Conservation (phyloP, 2,113 vertebrate genomes). For the Tringa solitaria region DNA sequence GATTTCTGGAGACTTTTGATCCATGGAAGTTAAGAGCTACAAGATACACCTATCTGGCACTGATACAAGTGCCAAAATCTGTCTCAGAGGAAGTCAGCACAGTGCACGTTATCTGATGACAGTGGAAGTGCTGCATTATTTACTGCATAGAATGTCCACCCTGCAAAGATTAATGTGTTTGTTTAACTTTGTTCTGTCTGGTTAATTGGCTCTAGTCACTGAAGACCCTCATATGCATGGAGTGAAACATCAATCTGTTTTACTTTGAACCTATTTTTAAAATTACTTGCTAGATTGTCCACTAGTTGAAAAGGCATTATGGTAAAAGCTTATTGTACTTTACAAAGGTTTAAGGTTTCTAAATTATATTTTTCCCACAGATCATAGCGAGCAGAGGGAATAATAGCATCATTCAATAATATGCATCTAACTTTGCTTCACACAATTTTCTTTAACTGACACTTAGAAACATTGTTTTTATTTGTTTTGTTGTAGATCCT, state of each 20-base stretch:
- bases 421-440: conserved; percentile 2
- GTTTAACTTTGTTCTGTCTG: conserved; percentile 29
- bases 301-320: not conserved
- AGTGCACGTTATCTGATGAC: not conserved
- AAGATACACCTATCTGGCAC: not conserved
- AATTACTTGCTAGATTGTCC: not conserved
- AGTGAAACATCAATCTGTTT: not conserved
- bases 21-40: not conserved
- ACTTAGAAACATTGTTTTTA: conserved; percentile 36
- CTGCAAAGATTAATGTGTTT: conserved; percentile 18
- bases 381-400: not conserved
- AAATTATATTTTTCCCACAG: not conserved
- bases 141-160: not conserved
- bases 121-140: not conserved
- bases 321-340: not conserved
- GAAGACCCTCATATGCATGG: not conserved
- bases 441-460: not conserved
- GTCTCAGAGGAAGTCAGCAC: not conserved
- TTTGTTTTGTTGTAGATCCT: conserved; percentile 32
- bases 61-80: not conserved
- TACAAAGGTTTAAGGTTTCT: not conserved
- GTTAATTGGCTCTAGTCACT: not conserved
- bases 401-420: not conserved
- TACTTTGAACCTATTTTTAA: not conserved
- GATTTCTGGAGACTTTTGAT: conserved; percentile 2